phyloP scores from a whole-genome alignment of 2,113 vertebrate species.

The Nesogale talazaci region DNA sequence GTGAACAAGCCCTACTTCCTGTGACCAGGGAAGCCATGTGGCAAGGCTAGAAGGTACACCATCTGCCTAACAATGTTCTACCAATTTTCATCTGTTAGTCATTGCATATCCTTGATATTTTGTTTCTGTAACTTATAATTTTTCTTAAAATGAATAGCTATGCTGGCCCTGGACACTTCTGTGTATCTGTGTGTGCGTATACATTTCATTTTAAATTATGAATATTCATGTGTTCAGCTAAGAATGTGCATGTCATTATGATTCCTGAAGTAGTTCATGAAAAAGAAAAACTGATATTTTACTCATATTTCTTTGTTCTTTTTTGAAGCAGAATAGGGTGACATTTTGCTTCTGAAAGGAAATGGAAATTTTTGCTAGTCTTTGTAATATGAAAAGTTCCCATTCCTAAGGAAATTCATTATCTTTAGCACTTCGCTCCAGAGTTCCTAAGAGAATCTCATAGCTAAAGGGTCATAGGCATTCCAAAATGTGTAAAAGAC shows the following conservation, averaged over 20 bases:
- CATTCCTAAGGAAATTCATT: constrained; percentile 21
- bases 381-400: constrained; percentile 51
- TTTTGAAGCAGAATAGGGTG: constrained; percentile 58
- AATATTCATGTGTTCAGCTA: constrained; percentile 78
- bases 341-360: constrained; percentile 67
- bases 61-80: not conserved
- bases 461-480: not conserved
- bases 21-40: not conserved
- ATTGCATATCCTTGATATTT: not conserved
- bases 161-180: constrained; percentile 52
- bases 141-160: constrained; percentile 67
- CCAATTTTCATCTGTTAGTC: not conserved
- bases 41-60: not conserved
- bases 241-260: constrained; percentile 76
- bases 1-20: not conserved
- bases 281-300: constrained; percentile 74
- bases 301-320: constrained; percentile 74
- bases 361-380: constrained; percentile 57
- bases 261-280: constrained; percentile 76
- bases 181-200: constrained; percentile 16
- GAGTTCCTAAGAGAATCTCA: not conserved
- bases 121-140: constrained; percentile 33
- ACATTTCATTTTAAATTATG: constrained; percentile 79
- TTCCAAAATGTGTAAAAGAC: not conserved
- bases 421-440: not conserved